Conservation (phyloP, 1,140 invertebrate species). For the Drosophila lowei region DNA sequence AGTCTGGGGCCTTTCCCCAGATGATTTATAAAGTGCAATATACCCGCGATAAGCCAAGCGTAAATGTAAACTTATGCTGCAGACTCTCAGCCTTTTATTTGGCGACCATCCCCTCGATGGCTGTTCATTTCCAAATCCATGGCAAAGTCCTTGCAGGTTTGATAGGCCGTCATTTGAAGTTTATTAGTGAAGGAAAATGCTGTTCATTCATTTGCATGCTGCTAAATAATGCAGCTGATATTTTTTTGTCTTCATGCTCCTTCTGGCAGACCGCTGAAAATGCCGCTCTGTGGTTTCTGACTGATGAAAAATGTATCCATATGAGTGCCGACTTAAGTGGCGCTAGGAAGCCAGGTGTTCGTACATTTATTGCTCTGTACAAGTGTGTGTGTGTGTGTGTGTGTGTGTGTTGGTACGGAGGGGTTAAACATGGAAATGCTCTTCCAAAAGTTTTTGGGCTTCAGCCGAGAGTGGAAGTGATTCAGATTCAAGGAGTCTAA, state of each 20-base stretch:
- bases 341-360: constrained; percentile 11
- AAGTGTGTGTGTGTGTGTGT: constrained; percentile 6
- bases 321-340: constrained; percentile 10
- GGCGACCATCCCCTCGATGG: not conserved
- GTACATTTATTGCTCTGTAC: not conserved
- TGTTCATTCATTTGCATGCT: constrained; percentile 55
- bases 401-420: not conserved
- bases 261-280: constrained; percentile 3
- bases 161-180: constrained; percentile 59
- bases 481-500: not conserved
- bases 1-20: constrained; percentile 29
- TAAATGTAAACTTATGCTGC: constrained; percentile 57
- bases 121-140: constrained; percentile 19
- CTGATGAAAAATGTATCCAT: constrained; percentile 48
- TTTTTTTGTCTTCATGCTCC: not conserved
- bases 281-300: constrained; percentile 14
- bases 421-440: constrained; percentile 31
- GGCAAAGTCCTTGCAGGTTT: constrained; percentile 48
- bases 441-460: constrained; percentile 2
- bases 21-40: constrained; percentile 78
- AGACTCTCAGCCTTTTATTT: constrained; percentile 9
- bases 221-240: constrained; percentile 59
- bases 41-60: constrained; percentile 52
- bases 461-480: not conserved
- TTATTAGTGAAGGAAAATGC: constrained; percentile 44